Evolutionary conservation across 2,888 invertebrate genomes (phyloP).

Genomic region (Metacarcinus magister): DNA sequence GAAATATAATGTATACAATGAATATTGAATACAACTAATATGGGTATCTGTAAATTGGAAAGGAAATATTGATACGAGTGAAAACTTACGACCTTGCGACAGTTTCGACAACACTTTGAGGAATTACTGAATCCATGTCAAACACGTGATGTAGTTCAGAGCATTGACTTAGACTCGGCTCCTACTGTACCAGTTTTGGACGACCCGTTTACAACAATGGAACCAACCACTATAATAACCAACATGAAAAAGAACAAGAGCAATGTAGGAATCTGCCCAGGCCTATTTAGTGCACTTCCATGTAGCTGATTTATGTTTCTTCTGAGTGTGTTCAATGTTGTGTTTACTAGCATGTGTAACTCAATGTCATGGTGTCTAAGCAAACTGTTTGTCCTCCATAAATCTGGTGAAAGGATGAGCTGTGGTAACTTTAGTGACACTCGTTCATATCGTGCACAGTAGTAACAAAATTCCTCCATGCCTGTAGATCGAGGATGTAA

Average conservation of each 20-base stretch:
- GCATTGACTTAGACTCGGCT: background rate
- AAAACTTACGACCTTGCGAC: too few species aligned
- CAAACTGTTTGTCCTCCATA: background rate
- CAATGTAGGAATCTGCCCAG: background rate
- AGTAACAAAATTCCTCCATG: too few species aligned
- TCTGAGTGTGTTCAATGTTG: background rate
- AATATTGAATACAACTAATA: too few species aligned
- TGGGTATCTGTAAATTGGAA: too few species aligned
- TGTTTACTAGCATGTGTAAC: background rate
- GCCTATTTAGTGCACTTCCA: background rate
- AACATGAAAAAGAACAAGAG: background rate
- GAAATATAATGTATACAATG: too few species aligned
- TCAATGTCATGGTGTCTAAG: background rate
- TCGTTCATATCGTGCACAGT: too few species aligned
- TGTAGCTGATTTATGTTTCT: background rate
- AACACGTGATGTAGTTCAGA: background rate
- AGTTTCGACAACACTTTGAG: too few species aligned
- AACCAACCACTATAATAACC: background rate
- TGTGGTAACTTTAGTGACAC: background rate
- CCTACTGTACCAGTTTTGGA: too few species aligned
- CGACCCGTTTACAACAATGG: background rate
- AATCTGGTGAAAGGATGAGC: slow-evolving; percentile 17
- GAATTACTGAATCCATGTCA: too few species aligned
- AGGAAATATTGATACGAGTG: too few species aligned
- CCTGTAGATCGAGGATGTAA: too few species aligned